These are phyloP conservation scores for Kuschelorhynchus macadamiae DNA, from an alignment of 2,888 invertebrate genomes.

Conservation along the genomic window DNA sequence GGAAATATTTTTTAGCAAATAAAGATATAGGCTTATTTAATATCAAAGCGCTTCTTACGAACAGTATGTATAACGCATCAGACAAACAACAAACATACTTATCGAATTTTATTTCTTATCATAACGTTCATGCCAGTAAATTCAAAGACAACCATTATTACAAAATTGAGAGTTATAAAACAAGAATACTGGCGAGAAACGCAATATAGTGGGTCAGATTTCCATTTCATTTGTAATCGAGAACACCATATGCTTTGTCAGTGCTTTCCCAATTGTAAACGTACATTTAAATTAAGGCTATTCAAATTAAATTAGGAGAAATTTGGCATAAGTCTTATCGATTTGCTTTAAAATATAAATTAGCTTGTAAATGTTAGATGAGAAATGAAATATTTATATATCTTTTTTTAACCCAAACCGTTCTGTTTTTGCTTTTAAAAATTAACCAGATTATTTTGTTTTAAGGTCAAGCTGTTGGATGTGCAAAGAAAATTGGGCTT, in stretches of 20 bases:
- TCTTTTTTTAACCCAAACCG: constrained; percentile 8
- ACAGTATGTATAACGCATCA: no score
- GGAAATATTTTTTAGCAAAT: no score
- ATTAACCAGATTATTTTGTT: no score
- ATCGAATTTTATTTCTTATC: no score
- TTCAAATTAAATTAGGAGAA: constrained; percentile 33
- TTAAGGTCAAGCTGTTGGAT: no score
- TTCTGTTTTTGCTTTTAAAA: no score
- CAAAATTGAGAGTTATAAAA: constrained; percentile 13
- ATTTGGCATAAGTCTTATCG: constrained; percentile 14
- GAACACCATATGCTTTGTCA: constrained; percentile 15
- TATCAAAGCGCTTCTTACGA: no score
- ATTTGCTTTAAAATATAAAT: constrained; percentile 22
- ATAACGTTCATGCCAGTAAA: no score
- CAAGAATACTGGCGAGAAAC: not conserved
- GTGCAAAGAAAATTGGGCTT: no score
- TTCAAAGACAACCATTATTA: no score
- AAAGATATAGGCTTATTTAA: no score
- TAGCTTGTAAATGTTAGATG: constrained; percentile 9
- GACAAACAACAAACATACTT: no score
- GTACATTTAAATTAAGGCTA: constrained; percentile 15
- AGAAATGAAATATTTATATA: not conserved
- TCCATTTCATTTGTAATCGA: constrained; percentile 16
- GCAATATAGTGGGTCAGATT: constrained; percentile 9
- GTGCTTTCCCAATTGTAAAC: constrained; percentile 13